Percentiles rank a stretch among this genome's conserved stretches.
phyloP scores from a whole-genome alignment of 2,888 invertebrate species.

The Brachylomia viminalis region DNA sequence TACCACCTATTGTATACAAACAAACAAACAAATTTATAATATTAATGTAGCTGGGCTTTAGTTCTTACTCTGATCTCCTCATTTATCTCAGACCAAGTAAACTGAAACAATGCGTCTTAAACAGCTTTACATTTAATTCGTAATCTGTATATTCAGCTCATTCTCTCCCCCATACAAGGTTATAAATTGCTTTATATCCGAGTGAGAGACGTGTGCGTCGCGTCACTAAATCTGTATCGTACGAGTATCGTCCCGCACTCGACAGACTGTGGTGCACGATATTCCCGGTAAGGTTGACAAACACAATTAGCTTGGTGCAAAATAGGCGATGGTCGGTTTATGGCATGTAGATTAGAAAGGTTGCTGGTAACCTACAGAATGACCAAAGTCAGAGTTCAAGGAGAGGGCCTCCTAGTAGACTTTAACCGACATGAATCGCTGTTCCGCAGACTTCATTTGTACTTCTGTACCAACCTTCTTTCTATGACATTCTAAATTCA shows the following conservation, averaged over 20 bases:
- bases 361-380: not conserved
- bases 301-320: not conserved
- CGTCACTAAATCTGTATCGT: not conserved
- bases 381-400: too few relatives aligned
- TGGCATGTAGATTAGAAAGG: not conserved
- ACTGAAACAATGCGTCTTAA: not conserved
- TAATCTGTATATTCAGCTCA: conserved; percentile 47
- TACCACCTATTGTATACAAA: too few relatives aligned
- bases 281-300: not conserved
- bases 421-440: not conserved
- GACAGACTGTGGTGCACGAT: not conserved
- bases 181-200: conserved; percentile 42
- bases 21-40: too few relatives aligned
- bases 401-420: not conserved
- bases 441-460: not conserved
- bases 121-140: conserved; percentile 44
- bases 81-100: not conserved
- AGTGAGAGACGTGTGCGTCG: not conserved
- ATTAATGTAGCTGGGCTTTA: not conserved
- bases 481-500: not conserved
- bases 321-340: not conserved
- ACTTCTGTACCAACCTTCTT: not conserved
- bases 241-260: not conserved
- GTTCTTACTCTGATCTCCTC: not conserved
- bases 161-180: conserved; percentile 15